A percentile compares a stretch with the other conserved stretches of the same genome.
Evolutionary conservation across 2,113 vertebrate species (phyloP).

Genomic region (Brachyistius frenatus): DNA sequence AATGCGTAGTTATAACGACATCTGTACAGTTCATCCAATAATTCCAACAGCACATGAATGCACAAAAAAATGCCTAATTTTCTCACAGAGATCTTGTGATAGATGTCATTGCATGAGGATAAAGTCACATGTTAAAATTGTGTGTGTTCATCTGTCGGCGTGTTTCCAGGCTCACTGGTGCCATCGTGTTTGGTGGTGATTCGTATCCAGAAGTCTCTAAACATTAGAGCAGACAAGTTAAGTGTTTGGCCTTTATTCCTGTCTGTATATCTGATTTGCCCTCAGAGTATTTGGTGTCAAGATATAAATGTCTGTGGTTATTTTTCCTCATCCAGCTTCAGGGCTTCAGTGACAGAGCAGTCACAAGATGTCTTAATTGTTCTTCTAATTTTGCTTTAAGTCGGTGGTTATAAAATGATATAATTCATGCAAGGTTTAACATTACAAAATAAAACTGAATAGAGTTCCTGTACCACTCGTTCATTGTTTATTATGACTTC

Average conservation of each 20-base stretch:
- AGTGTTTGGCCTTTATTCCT: conserved; percentile 2
- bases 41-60: conserved; percentile 64
- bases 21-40: not conserved
- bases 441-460: conserved; percentile 37
- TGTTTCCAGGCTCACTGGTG: conserved; percentile 12
- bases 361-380: conserved; percentile 12
- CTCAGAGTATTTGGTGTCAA: not conserved
- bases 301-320: not conserved
- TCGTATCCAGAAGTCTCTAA: not conserved
- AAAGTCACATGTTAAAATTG: conserved; percentile 22
- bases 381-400: not conserved
- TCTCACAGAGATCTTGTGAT: conserved; percentile 14
- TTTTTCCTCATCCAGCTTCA: conserved; percentile 1
- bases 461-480: not conserved
- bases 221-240: not conserved
- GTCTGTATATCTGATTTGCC: conserved; percentile 16
- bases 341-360: not conserved
- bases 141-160: conserved; percentile 5
- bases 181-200: not conserved
- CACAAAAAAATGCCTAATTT: conserved; percentile 51
- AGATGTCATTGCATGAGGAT: conserved; percentile 56
- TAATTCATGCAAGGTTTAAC: conserved; percentile 5
- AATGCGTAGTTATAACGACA: not conserved
- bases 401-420: not conserved
- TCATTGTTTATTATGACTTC: rapidly evolving